Evolutionary conservation across 1,140 invertebrate species (phyloP).

Genomic region (Drosophila baimaii): DNA sequence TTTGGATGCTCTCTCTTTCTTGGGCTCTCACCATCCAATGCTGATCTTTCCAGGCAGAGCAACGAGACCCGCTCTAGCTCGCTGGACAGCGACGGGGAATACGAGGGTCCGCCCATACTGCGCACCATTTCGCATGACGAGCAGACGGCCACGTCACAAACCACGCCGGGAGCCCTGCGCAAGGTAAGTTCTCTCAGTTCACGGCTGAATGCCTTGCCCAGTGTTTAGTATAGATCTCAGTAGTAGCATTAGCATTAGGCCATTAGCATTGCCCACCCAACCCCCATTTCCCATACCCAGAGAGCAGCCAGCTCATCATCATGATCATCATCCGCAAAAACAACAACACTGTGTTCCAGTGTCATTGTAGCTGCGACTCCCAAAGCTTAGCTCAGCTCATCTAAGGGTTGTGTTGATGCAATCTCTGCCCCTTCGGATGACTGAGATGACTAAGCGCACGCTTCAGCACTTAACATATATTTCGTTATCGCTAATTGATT

Average conservation of each 20-base stretch:
- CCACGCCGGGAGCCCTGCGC: slow-evolving; percentile 73
- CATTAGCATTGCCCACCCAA: too few species aligned
- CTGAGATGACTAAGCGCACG: slow-evolving; percentile 45
- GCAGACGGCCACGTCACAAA: slow-evolving; percentile 70
- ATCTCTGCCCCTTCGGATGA: slow-evolving; percentile 6
- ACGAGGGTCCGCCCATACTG: slow-evolving; percentile 77
- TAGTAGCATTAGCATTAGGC: too few species aligned
- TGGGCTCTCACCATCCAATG: too few species aligned
- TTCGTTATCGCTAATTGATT: slow-evolving; percentile 45
- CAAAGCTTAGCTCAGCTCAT: background rate
- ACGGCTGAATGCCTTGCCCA: slow-evolving; percentile 7
- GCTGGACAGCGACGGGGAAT: slow-evolving; percentile 84
- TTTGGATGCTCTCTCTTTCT: background rate
- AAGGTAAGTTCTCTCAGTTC: slow-evolving; percentile 63
- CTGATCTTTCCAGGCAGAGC: too few species aligned
- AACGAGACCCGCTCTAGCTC: slow-evolving; percentile 84
- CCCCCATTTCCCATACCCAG: slow-evolving; percentile 6
- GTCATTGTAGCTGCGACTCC: background rate
- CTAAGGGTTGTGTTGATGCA: slow-evolving; percentile 19
- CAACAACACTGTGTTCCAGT: too few species aligned
- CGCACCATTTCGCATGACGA: slow-evolving; percentile 80
- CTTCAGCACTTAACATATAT: slow-evolving; percentile 31
- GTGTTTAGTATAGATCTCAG: too few species aligned
- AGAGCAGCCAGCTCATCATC: slow-evolving; percentile 5
- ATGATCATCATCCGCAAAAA: background rate